phyloP scores from a whole-genome alignment of 2,888 invertebrate species.

The Heteropelma amictum region DNA sequence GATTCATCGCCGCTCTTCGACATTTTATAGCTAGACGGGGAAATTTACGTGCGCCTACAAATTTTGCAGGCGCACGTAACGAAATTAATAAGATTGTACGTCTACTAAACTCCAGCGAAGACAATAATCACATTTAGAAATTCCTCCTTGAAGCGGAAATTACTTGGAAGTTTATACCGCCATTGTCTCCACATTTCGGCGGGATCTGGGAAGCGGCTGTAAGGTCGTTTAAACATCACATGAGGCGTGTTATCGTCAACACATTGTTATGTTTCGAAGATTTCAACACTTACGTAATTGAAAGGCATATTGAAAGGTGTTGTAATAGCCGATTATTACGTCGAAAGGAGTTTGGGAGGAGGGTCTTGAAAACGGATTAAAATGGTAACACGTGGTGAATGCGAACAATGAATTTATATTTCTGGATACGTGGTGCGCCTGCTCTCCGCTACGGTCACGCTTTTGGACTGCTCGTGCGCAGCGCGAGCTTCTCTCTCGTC shows the following conservation, averaged over 20 bases:
- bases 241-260: not conserved
- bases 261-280: conserved; percentile 7
- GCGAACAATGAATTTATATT: too few species aligned
- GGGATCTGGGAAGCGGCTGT: conserved; percentile 32
- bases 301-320: too few species aligned
- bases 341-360: too few species aligned
- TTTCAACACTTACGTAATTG: not conserved
- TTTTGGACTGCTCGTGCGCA: too few species aligned
- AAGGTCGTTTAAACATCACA: conserved; percentile 6
- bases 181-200: conserved; percentile 19
- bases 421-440: too few species aligned
- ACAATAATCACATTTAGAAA: too few species aligned
- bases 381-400: too few species aligned
- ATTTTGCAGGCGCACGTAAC: conserved; percentile 58
- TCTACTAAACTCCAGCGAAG: not conserved
- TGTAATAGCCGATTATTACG: too few species aligned
- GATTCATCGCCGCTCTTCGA: conserved; percentile 57
- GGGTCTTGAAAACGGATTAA: too few species aligned
- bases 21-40: conserved; percentile 60
- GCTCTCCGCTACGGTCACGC: too few species aligned
- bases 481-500: too few species aligned
- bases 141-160: not conserved
- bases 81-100: conserved; percentile 38
- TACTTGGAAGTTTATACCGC: conserved; percentile 22
- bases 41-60: conserved; percentile 49